phyloP scores from a whole-genome alignment of 2,113 vertebrate genomes.

The Cardinalis cardinalis region DNA sequence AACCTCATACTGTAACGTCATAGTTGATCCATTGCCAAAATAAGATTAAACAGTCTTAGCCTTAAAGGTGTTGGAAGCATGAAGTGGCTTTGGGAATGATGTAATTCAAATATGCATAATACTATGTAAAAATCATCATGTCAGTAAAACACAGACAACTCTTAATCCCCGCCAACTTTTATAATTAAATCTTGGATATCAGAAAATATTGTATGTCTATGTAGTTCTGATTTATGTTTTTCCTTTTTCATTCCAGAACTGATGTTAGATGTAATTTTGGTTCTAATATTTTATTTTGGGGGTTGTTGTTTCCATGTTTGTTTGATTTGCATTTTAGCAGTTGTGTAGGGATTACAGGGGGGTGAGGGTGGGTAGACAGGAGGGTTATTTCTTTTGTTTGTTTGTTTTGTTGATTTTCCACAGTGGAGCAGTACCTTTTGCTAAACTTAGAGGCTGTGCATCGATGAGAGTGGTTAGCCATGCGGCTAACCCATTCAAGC shows the following conservation, averaged over 20 bases:
- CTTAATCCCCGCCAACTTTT: neutral
- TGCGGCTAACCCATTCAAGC: neutral
- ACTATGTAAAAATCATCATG: neutral
- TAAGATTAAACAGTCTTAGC: neutral
- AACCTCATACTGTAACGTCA: neutral
- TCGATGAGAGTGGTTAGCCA: neutral
- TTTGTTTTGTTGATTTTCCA: neutral
- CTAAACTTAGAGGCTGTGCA: neutral
- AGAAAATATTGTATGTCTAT: neutral
- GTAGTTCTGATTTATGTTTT: neutral
- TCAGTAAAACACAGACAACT: neutral
- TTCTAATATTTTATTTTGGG: neutral
- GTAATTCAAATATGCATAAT: neutral
- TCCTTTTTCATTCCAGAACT: neutral
- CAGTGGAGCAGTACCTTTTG: neutral
- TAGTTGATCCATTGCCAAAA: neutral
- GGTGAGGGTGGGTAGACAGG: fast-evolving
- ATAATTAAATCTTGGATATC: neutral
- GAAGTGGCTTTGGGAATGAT: neutral
- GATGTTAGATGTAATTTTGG: neutral
- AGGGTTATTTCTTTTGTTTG: too few species aligned
- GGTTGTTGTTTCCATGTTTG: neutral
- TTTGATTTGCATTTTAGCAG: neutral
- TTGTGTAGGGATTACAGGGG: fast-evolving
- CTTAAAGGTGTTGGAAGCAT: neutral